Conservation (phyloP, 2,797 vertebrate species). For the Mareca strepera region DNA sequence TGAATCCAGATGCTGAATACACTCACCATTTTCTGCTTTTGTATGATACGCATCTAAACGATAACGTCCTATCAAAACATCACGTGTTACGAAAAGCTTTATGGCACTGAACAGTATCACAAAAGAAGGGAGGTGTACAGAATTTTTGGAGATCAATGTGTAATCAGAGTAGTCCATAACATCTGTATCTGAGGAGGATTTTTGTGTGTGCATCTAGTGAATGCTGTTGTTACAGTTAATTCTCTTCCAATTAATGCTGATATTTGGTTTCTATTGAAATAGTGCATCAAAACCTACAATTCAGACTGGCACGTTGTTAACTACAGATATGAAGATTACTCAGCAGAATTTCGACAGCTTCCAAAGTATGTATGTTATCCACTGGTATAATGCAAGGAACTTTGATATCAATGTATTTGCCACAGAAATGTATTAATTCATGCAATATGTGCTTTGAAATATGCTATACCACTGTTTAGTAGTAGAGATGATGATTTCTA, state of each 20-base stretch:
- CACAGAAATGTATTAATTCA: neutral
- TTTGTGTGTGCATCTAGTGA: neutral
- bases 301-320: constrained; percentile 96
- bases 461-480: neutral
- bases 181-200: neutral
- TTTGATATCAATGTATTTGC: neutral
- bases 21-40: neutral
- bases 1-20: neutral
- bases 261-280: constrained; percentile 29
- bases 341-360: constrained; percentile 96
- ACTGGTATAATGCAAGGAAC: neutral
- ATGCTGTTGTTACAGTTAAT: neutral
- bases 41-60: neutral
- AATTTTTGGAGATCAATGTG: neutral
- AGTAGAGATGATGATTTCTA: neutral
- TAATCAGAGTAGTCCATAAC: neutral
- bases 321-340: constrained; percentile 97
- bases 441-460: neutral
- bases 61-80: neutral
- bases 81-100: neutral
- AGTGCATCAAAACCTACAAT: constrained; percentile 99
- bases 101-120: neutral
- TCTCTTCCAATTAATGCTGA: neutral
- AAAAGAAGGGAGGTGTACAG: neutral
- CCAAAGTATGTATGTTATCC: constrained; percentile 86